Conservation (phyloP, 1,140 invertebrate species). For the Euura saliciscinereae region DNA sequence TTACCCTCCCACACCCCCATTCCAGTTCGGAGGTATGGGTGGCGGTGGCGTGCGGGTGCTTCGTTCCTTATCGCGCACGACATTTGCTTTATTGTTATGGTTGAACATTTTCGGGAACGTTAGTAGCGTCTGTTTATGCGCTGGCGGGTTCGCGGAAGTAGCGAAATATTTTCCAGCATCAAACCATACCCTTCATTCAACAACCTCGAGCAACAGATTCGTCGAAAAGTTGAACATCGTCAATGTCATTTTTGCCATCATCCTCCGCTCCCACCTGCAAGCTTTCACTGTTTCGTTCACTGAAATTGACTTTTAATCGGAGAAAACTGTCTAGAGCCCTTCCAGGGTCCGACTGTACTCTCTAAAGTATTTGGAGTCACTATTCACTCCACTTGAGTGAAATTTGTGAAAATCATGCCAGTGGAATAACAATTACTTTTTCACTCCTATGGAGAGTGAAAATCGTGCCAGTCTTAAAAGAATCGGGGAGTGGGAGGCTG, state of each 20-base stretch:
- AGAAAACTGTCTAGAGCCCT: no score
- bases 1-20: not conserved
- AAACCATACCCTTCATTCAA: not conserved
- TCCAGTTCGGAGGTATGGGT: not conserved
- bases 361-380: not conserved
- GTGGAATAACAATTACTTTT: no score
- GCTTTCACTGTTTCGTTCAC: no score
- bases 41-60: constrained; percentile 2
- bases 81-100: constrained; percentile 7
- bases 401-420: constrained; percentile 11
- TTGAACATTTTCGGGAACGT: constrained; percentile 3
- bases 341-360: constrained; percentile 9
- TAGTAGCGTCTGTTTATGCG: constrained; percentile 7
- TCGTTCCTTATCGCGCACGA: constrained; percentile 7
- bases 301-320: no score
- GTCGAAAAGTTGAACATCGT: not conserved
- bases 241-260: constrained; percentile 3
- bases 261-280: no score
- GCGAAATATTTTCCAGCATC: not conserved
- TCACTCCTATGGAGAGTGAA: no score
- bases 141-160: not conserved
- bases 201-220: not conserved
- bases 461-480: no score
- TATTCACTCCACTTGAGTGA: not conserved
- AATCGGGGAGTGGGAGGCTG: no score